Percentiles rank a stretch among this genome's conserved stretches.
Conservation (phyloP, 2,888 invertebrate species). For the Xanthia togata region DNA sequence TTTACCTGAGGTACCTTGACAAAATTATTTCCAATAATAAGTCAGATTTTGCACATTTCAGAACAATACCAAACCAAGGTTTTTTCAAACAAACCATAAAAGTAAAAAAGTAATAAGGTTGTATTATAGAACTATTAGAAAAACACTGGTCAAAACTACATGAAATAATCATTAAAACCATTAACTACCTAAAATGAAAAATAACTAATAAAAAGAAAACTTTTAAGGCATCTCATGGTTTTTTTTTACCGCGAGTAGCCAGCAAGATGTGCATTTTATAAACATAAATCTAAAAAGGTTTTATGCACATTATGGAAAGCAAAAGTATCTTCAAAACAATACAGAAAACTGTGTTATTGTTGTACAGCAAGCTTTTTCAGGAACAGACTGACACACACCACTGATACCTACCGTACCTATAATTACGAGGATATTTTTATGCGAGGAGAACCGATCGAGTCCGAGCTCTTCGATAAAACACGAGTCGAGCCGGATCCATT, state of each 20-base stretch:
- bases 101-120: neutral
- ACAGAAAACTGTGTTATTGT: neutral
- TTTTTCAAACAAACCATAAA: too few relatives aligned
- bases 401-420: neutral
- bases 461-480: conserved; percentile 14
- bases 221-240: conserved; percentile 4
- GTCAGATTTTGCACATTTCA: too few relatives aligned
- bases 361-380: conserved; percentile 1
- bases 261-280: neutral
- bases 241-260: conserved; percentile 12
- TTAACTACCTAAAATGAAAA: neutral
- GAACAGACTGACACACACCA: neutral
- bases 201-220: neutral
- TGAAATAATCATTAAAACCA: neutral
- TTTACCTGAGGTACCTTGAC: neutral
- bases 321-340: neutral
- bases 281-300: neutral
- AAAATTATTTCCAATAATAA: neutral
- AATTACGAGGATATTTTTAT: neutral
- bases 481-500: conserved; percentile 32
- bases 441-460: conserved; percentile 12
- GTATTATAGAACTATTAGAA: neutral
- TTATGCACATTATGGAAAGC: neutral
- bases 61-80: too few relatives aligned
- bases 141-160: neutral